Percentiles rank a stretch among this genome's conserved stretches.
Conservation (phyloP, 2,888 invertebrate species). For the Pilophorus perplexus region DNA sequence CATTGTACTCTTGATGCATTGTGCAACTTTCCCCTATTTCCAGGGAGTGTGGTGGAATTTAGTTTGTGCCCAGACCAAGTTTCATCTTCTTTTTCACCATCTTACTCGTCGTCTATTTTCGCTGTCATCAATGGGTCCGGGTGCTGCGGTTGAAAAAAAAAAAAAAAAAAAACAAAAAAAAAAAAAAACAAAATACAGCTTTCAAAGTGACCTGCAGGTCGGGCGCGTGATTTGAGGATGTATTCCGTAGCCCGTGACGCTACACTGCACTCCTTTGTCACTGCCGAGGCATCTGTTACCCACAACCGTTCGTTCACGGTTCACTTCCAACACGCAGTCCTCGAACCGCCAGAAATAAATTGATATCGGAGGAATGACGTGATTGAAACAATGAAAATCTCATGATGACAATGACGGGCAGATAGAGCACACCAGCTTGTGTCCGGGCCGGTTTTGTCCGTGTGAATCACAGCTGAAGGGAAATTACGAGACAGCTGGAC, state of each 20-base stretch:
- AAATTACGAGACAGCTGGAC: constrained; percentile 29
- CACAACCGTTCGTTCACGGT: constrained; percentile 8
- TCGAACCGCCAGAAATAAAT: not conserved
- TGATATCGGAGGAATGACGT: constrained; percentile 21
- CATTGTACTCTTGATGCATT: too few relatives aligned
- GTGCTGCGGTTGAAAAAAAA: too few relatives aligned
- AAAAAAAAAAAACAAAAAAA: too few relatives aligned
- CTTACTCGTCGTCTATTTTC: too few relatives aligned
- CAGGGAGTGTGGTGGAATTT: too few relatives aligned
- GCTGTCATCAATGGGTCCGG: too few relatives aligned
- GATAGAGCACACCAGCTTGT: constrained; percentile 1
- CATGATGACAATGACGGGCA: not conserved
- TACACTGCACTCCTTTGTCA: constrained; percentile 4
- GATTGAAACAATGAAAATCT: constrained; percentile 20
- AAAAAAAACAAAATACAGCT: too few relatives aligned
- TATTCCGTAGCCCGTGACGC: constrained; percentile 1
- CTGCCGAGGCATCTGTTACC: constrained; percentile 17
- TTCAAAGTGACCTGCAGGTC: not conserved
- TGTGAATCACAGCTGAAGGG: constrained; percentile 22
- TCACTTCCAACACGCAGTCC: constrained; percentile 18
- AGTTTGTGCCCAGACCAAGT: too few relatives aligned
- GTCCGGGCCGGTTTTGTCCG: constrained; percentile 7
- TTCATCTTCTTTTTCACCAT: too few relatives aligned
- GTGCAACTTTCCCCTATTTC: too few relatives aligned
- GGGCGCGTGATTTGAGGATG: constrained; percentile 15